Evolutionary conservation across 1,140 invertebrate species (phyloP), one percentile per base, ranked within the genome.

Genomic region (Euwallacea similis): DNA sequence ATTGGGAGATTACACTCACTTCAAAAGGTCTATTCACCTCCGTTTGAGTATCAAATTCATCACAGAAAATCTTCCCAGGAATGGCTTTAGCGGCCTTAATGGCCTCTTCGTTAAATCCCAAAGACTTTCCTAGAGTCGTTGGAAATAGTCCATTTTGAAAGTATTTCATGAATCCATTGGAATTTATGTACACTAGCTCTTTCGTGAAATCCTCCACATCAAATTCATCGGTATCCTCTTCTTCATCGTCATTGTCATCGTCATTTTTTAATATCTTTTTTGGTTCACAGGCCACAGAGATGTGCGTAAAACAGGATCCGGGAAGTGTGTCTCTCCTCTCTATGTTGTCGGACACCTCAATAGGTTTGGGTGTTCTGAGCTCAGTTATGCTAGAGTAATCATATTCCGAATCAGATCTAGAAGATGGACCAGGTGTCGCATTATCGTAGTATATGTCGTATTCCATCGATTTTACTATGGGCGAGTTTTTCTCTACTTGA

Each of bases 61-160:
- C 69, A 60, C 78, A 79, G 55, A 78, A 78, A 53, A 80, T 75
- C n/a, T 66, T 74, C 9, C 77, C 75, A 0, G 76, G 71, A 33
- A 77, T 77, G 16, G 73, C 71, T 44, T 69, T 73, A 8, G 77
- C 76, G 9, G 42, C 33, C 7, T 15, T 16, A 21, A 79, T 75
- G 8, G 61, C 61, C 3, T 72, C 56, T 11, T 68, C 69, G 43
- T 58, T 55, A 46, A 77, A 78, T 13, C 74, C 78, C 21, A 79
- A 67, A 6, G 74, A 65, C 43, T 74, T 74, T n/a, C 74, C 76
- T 10, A 77, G 46, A 3, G 69, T 59, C n/a, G 68, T 75, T 7
- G 78, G 75, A 73, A 79, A 79, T 13, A 77, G 71, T 7, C 47
- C 64, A 59, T 75, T 74, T 42, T 73, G 73, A 64, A 79, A 79